phyloP scores from a whole-genome alignment of 2,113 vertebrate genomes.

The Pheucticus melanocephalus region DNA sequence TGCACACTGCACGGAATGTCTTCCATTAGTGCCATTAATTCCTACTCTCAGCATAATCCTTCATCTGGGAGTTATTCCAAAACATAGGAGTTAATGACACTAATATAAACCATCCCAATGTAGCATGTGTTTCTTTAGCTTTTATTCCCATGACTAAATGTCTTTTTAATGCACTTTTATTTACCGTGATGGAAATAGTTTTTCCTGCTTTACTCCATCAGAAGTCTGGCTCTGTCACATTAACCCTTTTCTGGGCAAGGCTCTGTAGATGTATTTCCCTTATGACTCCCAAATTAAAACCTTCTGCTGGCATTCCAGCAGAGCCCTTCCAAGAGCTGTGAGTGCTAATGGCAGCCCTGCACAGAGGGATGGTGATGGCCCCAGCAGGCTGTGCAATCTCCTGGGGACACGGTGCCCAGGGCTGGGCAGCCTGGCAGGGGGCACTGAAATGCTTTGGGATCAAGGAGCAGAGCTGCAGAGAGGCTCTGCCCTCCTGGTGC shows the following conservation, averaged over 20 bases:
- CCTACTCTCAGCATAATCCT: slow-evolving; percentile 73
- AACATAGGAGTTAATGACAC: slow-evolving; percentile 72
- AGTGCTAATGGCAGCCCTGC: neutral
- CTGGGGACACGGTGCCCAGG: neutral
- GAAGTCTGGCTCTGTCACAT: slow-evolving; percentile 15
- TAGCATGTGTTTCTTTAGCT: slow-evolving; percentile 68
- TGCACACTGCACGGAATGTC: slow-evolving; percentile 30
- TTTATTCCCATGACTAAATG: slow-evolving; percentile 75
- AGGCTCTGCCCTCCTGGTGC: neutral
- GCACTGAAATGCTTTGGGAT: neutral
- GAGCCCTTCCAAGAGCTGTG: slow-evolving; percentile 4
- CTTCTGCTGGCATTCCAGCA: slow-evolving; percentile 38
- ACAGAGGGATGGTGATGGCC: neutral
- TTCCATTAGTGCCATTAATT: slow-evolving; percentile 77
- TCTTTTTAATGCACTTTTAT: slow-evolving; percentile 72
- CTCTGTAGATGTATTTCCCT: neutral
- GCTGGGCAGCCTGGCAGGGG: neutral
- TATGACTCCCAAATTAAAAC: neutral
- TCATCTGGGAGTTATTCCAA: slow-evolving; percentile 77
- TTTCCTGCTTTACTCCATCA: slow-evolving; percentile 46
- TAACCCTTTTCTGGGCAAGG: slow-evolving; percentile 46
- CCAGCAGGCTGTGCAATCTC: neutral
- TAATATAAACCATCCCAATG: slow-evolving; percentile 71
- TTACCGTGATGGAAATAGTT: slow-evolving; percentile 60
- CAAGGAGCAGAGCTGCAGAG: neutral